Conservation (phyloP, 2,113 vertebrate genomes). For the Nothocercus nigrocapillus region DNA sequence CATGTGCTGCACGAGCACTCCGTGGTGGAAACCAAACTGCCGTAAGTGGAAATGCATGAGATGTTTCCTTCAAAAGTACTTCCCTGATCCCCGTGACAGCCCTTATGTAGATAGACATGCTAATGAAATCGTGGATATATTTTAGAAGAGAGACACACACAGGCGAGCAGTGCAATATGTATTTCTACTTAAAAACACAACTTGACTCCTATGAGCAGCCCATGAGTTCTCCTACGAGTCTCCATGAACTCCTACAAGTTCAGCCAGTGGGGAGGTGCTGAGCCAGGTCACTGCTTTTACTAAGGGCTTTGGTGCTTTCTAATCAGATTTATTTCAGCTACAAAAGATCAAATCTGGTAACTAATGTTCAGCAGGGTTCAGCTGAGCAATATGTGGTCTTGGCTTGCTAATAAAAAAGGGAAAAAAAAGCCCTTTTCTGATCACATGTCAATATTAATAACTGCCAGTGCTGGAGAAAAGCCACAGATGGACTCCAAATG, state of each 20-base stretch:
- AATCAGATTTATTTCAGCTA: neutral
- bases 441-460: neutral
- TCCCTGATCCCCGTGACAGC: neutral
- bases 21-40: accelerated
- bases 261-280: neutral
- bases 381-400: neutral
- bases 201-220: neutral
- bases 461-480: neutral
- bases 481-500: neutral
- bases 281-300: neutral
- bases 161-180: neutral
- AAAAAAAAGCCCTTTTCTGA: neutral
- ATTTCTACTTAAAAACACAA: neutral
- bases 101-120: accelerated
- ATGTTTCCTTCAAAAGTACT: neutral
- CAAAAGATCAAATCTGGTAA: neutral
- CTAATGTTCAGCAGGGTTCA: neutral
- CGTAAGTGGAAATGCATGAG: accelerated
- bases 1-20: neutral
- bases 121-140: neutral
- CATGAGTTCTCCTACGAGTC: no score
- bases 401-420: neutral
- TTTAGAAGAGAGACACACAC: neutral
- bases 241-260: neutral
- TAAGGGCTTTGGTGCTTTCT: neutral